These are phyloP conservation scores for Hylomyscus alleni DNA, from an alignment of 2,797 vertebrate genomes.

Conservation along the genomic window DNA sequence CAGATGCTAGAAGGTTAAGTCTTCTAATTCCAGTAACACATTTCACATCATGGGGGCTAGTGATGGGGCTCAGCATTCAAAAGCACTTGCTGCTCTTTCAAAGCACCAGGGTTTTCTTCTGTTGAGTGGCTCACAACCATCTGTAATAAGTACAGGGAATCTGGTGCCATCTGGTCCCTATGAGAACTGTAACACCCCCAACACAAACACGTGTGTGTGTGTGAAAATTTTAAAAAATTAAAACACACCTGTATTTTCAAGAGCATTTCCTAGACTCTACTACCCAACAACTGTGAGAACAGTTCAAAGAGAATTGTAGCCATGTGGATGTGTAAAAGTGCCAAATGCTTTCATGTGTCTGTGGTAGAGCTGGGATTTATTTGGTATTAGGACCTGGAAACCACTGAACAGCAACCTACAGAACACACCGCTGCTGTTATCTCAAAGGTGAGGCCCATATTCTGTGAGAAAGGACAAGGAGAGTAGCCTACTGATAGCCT, in stretches of 20 bases:
- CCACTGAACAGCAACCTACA: neutral
- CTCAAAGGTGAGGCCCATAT: neutral
- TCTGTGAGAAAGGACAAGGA: neutral
- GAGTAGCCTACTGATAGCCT: neutral
- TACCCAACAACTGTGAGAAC: neutral
- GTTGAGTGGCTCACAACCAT: neutral
- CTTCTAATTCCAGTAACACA: neutral
- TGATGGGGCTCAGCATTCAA: neutral
- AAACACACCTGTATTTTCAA: neutral
- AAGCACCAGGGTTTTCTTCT: neutral
- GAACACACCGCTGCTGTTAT: neutral
- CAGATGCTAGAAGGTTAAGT: neutral
- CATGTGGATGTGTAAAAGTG: neutral
- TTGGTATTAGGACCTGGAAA: neutral
- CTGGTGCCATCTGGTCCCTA: neutral
- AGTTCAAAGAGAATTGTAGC: neutral
- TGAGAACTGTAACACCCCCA: neutral
- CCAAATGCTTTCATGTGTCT: neutral
- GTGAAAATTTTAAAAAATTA: neutral
- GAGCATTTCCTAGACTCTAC: neutral
- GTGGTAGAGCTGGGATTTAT: neutral
- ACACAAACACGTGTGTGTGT: neutral
- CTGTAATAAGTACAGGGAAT: neutral
- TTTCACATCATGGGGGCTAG: too few species aligned
- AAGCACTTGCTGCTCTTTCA: neutral